These are phyloP conservation scores for Chrysochloris asiatica DNA, from an alignment of 2,113 vertebrate genomes.

Conservation along the genomic window DNA sequence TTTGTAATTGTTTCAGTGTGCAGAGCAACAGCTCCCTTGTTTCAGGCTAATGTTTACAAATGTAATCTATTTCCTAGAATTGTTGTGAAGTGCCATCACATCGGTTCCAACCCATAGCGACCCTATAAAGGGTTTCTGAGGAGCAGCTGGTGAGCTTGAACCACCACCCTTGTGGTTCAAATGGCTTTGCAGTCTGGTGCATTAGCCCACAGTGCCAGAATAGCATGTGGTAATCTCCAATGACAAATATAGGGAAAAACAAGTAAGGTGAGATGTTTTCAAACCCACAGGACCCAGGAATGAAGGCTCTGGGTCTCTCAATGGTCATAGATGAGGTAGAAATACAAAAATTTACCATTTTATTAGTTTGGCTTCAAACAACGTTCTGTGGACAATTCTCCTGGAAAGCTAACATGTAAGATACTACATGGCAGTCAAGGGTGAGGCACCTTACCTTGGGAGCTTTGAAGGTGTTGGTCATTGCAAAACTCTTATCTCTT, in stretches of 20 bases:
- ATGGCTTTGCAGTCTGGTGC: no score
- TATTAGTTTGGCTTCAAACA: neutral
- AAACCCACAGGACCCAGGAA: neutral
- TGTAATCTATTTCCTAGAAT: neutral
- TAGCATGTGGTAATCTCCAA: neutral
- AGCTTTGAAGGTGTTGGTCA: neutral
- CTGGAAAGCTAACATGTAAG: neutral
- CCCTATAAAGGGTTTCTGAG: no score
- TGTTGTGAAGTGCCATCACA: no score
- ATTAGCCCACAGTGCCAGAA: no score
- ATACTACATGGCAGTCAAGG: neutral
- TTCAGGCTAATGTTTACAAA: neutral
- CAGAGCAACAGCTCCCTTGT: neutral
- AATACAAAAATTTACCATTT: neutral
- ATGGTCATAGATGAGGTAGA: neutral
- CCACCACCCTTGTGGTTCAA: no score
- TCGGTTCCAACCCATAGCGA: no score
- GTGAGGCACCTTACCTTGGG: neutral
- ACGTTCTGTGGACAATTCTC: neutral
- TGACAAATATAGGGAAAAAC: neutral
- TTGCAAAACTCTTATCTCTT: neutral
- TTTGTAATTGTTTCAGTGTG: neutral
- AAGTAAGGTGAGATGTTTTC: neutral
- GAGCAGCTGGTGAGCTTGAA: no score
- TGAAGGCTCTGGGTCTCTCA: neutral